A percentile compares a stretch with the other conserved stretches of the same genome.
phyloP scores from a whole-genome alignment of 2,113 vertebrate genomes.

The Tupaia tana region DNA sequence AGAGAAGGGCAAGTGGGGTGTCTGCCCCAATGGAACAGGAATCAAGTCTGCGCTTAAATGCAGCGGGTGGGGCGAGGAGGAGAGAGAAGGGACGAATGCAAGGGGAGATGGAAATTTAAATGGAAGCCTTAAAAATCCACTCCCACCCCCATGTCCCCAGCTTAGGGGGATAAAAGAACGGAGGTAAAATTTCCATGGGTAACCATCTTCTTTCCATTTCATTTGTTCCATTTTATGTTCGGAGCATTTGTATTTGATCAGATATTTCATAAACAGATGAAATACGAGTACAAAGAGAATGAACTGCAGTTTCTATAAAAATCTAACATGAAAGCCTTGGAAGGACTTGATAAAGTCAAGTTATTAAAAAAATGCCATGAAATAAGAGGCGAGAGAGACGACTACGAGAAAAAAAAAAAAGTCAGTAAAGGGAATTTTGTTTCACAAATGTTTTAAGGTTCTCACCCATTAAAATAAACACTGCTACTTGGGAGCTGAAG shows the following conservation, averaged over 20 bases:
- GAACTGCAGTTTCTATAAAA: neutral
- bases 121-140: neutral
- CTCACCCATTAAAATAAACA: neutral
- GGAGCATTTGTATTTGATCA: neutral
- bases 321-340: neutral
- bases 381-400: neutral
- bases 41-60: neutral
- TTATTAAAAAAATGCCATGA: neutral
- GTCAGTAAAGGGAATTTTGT: neutral
- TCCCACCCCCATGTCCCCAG: too few species aligned
- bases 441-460: slow-evolving; percentile 2
- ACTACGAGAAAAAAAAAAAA: neutral
- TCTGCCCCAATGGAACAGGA: neutral
- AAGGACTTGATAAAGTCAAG: neutral
- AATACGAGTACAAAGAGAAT: neutral
- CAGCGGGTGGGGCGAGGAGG: neutral
- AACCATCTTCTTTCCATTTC: neutral
- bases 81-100: neutral
- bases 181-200: neutral
- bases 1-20: neutral
- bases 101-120: neutral
- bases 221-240: neutral
- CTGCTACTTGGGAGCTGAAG: too few species aligned
- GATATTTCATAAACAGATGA: neutral
- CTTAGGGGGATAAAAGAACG: neutral